Evolutionary conservation across 2,113 vertebrate species (phyloP).

Genomic region (Lepisosteus oculatus): DNA sequence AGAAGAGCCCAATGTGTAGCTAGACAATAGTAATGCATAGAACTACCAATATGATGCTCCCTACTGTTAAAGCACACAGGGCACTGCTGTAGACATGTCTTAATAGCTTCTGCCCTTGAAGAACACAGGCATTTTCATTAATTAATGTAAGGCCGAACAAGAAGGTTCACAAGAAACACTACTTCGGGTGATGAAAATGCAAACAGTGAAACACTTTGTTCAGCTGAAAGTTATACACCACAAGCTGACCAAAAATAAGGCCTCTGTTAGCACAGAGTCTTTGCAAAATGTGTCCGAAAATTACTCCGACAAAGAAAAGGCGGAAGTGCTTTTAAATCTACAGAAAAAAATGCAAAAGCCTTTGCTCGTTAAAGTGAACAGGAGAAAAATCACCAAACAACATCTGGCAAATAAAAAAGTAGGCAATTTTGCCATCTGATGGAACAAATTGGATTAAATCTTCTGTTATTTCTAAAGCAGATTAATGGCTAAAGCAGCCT

Average conservation of each 20-base stretch:
- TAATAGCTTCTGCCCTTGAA: background rate
- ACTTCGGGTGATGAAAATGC: background rate
- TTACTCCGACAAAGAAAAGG: background rate
- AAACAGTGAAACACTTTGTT: background rate
- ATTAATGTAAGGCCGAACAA: background rate
- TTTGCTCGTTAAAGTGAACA: background rate
- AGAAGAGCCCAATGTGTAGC: background rate
- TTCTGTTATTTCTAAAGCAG: conserved; percentile 20
- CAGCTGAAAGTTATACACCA: background rate
- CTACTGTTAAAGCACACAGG: background rate
- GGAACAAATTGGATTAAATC: conserved; percentile 29
- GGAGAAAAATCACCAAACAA: background rate
- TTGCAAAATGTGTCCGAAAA: background rate
- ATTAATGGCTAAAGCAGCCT: conserved; percentile 19
- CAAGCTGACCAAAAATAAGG: too few species aligned
- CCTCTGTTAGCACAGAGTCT: too few species aligned
- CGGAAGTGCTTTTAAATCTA: too few species aligned
- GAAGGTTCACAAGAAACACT: background rate
- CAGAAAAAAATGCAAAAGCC: too few species aligned
- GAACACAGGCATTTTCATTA: background rate
- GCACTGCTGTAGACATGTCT: background rate
- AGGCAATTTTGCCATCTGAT: conserved; percentile 22
- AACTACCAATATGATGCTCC: too few species aligned
- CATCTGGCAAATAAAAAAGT: conserved; percentile 19
- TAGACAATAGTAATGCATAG: background rate